Base-by-base conservation (phyloP, 92 coral and sea anemone species). In the Palythoa grandiflora region DNA sequence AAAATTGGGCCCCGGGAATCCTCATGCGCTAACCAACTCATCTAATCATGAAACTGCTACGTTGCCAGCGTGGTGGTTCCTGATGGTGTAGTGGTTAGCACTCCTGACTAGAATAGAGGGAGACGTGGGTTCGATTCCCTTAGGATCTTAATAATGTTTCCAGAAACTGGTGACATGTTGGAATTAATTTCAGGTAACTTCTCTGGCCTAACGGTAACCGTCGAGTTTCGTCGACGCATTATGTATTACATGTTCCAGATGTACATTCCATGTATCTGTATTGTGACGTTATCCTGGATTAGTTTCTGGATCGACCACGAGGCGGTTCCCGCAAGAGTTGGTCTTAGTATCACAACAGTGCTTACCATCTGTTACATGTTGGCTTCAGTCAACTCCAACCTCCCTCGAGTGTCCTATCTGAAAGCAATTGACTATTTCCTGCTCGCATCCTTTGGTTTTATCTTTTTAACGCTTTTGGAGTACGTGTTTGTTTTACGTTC, bases 301-400 rank as follows among this genome's bases (percentile, higher is more conserved):
- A 94, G 99, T 17, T 96, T 96, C 83, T 96, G 99, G 99, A 96
- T 96, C 52, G 93, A 96, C 78, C 99, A 95, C 87, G 93, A 90
- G 87, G 95, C 99, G 9, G 98, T 96, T 9, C 99, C 99, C 5
- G 99, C 99, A 3, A 94, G 99, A 1, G 98, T 96, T 0, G 97
- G 94, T 16, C 96, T 96, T 16, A 94, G 99, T 60, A 96, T 96
- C 84, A 96, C 99, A n/a, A 96, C 99, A 2, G 99, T 96, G 0
- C 84, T 96, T 40, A 96, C 99, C 1, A 96, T 96, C 90, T 94
- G 98, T 57, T 96, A 96, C 80, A 96, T 95, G 99, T 73, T 96
- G 21, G 99, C 96, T 3, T 93, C 90, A 13, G 98, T 96, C 38
- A 96, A 96, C 76, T 91, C 92, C 12, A 92, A 94, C 50, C 89